Percentiles rank a stretch among this genome's conserved stretches.
phyloP scores from a whole-genome alignment of 2,113 vertebrate species.

The Neofelis nebulosa region DNA sequence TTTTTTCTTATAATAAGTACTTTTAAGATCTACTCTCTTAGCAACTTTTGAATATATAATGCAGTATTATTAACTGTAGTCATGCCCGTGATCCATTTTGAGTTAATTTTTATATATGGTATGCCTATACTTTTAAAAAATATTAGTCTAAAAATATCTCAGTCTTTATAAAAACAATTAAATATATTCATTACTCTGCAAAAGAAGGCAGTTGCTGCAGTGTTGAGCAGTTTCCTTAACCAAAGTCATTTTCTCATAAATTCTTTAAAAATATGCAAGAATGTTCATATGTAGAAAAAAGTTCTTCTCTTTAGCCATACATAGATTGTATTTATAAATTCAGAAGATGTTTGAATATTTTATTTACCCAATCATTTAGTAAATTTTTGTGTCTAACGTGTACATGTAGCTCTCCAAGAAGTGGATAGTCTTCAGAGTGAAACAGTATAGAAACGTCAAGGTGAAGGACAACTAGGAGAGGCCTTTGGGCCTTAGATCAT shows the following conservation, averaged over 20 bases:
- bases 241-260: conserved; percentile 3
- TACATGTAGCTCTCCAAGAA: background rate
- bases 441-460: background rate
- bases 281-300: background rate
- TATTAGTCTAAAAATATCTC: background rate
- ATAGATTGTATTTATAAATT: background rate
- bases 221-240: background rate
- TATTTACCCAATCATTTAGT: background rate
- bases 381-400: background rate
- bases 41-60: background rate
- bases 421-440: background rate
- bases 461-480: background rate
- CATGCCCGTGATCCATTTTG: background rate
- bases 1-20: background rate
- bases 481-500: background rate
- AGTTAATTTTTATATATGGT: background rate
- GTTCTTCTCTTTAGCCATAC: background rate
- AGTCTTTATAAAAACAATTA: background rate
- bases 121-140: background rate
- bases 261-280: background rate
- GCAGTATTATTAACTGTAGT: background rate
- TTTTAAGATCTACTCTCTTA: background rate
- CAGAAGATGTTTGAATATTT: background rate
- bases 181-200: background rate
- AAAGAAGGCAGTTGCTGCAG: background rate